A percentile compares a stretch with the other conserved stretches of the same genome.
phyloP scores from a whole-genome alignment of 92 coral and sea anemone genomes.

The Bergia sp. region DNA sequence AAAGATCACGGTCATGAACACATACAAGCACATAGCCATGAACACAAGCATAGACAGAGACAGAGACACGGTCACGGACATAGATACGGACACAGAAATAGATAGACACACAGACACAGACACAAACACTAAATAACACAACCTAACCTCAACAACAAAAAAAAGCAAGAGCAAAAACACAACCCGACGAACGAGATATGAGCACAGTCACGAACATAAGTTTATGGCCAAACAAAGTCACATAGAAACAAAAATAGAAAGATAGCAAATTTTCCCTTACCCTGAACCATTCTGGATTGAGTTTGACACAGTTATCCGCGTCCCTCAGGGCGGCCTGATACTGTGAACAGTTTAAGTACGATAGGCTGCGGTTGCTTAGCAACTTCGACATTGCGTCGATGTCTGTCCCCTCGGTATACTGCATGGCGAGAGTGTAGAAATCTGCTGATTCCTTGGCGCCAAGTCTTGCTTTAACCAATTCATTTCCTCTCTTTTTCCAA shows the following conservation, averaged over 20 bases:
- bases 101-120: too few relatives aligned
- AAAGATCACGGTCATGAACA: too few relatives aligned
- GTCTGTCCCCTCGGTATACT: slow-evolving; percentile 28
- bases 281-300: slow-evolving; percentile 36
- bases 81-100: too few relatives aligned
- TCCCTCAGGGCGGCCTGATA: slow-evolving; percentile 31
- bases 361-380: slow-evolving; percentile 39
- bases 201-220: background rate
- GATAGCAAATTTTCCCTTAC: background rate
- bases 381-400: slow-evolving; percentile 30
- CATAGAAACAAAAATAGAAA: background rate
- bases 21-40: too few relatives aligned
- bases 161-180: background rate
- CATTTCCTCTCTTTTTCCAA: slow-evolving; percentile 43
- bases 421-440: slow-evolving; percentile 32
- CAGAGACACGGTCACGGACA: too few relatives aligned
- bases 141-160: too few relatives aligned
- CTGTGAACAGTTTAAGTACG: background rate
- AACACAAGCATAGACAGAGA: too few relatives aligned
- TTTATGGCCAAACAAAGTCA: background rate
- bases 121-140: too few relatives aligned
- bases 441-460: background rate
- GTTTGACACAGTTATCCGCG: slow-evolving; percentile 34
- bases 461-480: background rate
- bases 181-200: too few relatives aligned